phyloP scores from a whole-genome alignment of 2,888 invertebrate genomes.

The Cremastinae sp. region DNA sequence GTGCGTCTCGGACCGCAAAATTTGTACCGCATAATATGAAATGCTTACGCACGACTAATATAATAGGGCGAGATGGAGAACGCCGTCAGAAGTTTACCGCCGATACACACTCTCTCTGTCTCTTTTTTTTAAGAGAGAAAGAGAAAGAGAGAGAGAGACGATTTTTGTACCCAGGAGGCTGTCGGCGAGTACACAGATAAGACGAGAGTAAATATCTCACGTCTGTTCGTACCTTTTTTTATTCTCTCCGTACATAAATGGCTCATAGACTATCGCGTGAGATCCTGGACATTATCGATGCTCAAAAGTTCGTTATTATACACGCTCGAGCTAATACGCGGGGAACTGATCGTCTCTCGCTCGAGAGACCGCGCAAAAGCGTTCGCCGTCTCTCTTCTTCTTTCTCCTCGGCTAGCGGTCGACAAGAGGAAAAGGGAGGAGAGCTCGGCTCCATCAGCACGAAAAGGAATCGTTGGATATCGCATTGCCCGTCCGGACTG shows the following conservation, averaged over 20 bases:
- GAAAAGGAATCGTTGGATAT: slow-evolving; percentile 78
- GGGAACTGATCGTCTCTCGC: background rate
- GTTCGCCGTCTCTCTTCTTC: slow-evolving; percentile 12
- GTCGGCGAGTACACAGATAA: slow-evolving; percentile 17
- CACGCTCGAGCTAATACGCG: background rate
- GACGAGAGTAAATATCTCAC: slow-evolving; percentile 19
- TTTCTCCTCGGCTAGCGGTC: slow-evolving; percentile 42
- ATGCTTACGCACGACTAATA: background rate
- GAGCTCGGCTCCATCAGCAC: slow-evolving; percentile 58
- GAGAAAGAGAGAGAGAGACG: no score
- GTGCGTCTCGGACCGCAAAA: slow-evolving; percentile 8
- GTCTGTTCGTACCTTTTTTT: background rate
- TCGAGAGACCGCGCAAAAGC: no score
- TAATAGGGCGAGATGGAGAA: slow-evolving; percentile 17
- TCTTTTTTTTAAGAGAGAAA: slow-evolving; percentile 16
- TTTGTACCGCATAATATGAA: background rate
- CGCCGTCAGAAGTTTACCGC: slow-evolving; percentile 58
- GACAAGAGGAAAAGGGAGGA: slow-evolving; percentile 62
- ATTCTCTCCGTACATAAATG: background rate
- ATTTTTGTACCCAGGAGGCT: slow-evolving; percentile 7
- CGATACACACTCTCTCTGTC: slow-evolving; percentile 29
- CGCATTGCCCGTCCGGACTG: slow-evolving; percentile 78
- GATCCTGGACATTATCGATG: slow-evolving; percentile 28
- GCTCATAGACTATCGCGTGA: slow-evolving; percentile 8
- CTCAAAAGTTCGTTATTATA: slow-evolving; percentile 21